Percentiles rank a stretch among this genome's conserved stretches.
phyloP scores from a whole-genome alignment of 1,140 invertebrate genomes.

The Macrocentrus cingulum region DNA sequence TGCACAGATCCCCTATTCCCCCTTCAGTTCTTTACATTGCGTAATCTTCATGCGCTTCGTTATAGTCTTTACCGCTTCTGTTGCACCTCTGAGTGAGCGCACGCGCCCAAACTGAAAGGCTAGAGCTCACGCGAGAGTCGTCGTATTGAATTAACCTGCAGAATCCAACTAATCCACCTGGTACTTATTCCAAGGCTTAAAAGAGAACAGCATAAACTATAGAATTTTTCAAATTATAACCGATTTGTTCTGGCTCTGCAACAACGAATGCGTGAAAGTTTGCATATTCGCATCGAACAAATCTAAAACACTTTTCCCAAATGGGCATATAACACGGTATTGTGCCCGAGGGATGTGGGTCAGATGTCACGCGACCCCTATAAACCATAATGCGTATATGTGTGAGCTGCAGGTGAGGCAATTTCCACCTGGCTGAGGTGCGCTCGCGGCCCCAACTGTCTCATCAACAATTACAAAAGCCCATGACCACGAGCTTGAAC shows the following conservation, averaged over 20 bases:
- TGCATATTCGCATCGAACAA: too few relatives aligned
- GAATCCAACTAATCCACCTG: too few relatives aligned
- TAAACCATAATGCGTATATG: constrained; percentile 14
- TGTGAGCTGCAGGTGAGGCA: constrained; percentile 45
- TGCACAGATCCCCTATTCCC: constrained; percentile 35
- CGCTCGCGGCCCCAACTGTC: constrained; percentile 43
- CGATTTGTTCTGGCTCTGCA: too few relatives aligned
- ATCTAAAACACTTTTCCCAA: constrained; percentile 2
- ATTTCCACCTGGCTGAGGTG: constrained; percentile 46
- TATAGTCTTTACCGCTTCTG: neutral
- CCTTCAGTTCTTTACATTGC: neutral
- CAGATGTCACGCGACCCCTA: constrained; percentile 45
- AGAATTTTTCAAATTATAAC: too few relatives aligned
- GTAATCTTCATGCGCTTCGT: neutral
- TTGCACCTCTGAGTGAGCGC: constrained; percentile 6
- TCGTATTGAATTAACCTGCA: too few relatives aligned
- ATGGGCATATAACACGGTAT: neutral
- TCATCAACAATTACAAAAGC: constrained; percentile 45
- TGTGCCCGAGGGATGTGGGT: constrained; percentile 40
- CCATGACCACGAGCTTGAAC: neutral
- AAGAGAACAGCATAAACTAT: too few relatives aligned
- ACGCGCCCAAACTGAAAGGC: constrained; percentile 41
- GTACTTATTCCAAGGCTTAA: too few relatives aligned
- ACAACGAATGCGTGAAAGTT: too few relatives aligned
- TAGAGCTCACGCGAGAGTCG: constrained; percentile 36